Conservation (phyloP, 2,888 invertebrate species). For the Cheilosia impressa region DNA sequence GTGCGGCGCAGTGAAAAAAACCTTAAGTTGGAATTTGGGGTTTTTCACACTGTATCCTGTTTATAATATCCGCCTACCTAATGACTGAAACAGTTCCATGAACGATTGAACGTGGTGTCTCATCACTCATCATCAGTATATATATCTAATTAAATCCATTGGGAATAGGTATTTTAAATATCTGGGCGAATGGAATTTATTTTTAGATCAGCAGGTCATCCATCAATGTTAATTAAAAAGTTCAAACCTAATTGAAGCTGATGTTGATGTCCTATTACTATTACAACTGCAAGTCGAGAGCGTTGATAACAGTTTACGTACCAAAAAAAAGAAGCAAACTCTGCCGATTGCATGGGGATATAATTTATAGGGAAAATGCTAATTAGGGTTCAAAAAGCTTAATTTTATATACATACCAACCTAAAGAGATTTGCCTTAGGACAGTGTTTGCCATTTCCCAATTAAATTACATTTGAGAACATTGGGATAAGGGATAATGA, state of each 20-base stretch:
- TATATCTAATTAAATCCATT: too few relatives aligned
- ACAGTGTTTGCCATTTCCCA: conserved; percentile 42
- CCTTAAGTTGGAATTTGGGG: too few relatives aligned
- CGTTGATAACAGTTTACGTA: background rate
- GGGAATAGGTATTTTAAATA: background rate
- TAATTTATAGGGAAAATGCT: conserved; percentile 51
- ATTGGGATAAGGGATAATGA: background rate
- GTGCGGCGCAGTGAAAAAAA: too few relatives aligned
- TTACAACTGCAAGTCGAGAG: conserved; percentile 38
- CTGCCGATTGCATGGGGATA: conserved; percentile 15
- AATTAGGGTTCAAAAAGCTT: conserved; percentile 60
- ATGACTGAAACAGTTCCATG: too few relatives aligned
- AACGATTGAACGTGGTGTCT: too few relatives aligned
- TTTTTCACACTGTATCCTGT: too few relatives aligned
- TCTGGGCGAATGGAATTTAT: background rate
- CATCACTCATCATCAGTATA: too few relatives aligned
- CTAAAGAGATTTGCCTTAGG: conserved; percentile 50
- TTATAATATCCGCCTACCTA: too few relatives aligned
- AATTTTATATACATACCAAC: conserved; percentile 30
- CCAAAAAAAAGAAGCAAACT: conserved; percentile 1
- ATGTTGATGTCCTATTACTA: conserved; percentile 26
- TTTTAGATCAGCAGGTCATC: conserved; percentile 39
- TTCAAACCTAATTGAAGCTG: conserved; percentile 39
- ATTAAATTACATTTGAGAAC: conserved; percentile 37
- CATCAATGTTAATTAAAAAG: conserved; percentile 67